Conservation (phyloP, 2,113 vertebrate genomes). For the Paramormyrops kingsleyae region DNA sequence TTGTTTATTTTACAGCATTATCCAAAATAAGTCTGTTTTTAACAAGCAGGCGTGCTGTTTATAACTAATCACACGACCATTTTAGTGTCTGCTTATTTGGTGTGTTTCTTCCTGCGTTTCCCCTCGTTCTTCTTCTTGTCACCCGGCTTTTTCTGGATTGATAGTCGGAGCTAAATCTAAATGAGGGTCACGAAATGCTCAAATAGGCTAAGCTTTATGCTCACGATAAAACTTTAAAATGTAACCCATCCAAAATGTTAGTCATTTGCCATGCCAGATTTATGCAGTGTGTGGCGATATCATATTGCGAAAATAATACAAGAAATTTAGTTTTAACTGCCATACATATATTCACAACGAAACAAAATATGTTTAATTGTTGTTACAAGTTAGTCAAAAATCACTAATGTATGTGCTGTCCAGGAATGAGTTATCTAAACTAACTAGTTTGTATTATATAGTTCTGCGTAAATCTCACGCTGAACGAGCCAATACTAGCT, state of each 20-base stretch:
- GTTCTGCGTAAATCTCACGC: neutral
- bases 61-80: neutral
- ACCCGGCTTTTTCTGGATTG: neutral
- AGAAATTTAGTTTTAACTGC: neutral
- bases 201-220: neutral
- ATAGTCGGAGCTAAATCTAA: neutral
- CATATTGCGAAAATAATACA: neutral
- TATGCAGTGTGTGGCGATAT: neutral
- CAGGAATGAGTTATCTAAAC: neutral
- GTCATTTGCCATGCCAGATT: neutral
- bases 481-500: neutral
- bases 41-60: neutral
- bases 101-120: neutral
- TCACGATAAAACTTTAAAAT: neutral
- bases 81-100: neutral
- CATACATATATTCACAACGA: neutral
- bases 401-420: neutral
- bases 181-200: neutral
- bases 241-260: neutral
- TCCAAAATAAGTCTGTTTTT: neutral
- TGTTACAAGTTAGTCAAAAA: neutral
- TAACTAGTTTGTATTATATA: neutral
- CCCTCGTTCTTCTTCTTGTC: neutral
- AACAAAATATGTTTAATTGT: neutral
- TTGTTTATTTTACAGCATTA: neutral